Base-by-base conservation (phyloP, 2,888 invertebrate genomes). In the Bruchidius siliquastri region DNA sequence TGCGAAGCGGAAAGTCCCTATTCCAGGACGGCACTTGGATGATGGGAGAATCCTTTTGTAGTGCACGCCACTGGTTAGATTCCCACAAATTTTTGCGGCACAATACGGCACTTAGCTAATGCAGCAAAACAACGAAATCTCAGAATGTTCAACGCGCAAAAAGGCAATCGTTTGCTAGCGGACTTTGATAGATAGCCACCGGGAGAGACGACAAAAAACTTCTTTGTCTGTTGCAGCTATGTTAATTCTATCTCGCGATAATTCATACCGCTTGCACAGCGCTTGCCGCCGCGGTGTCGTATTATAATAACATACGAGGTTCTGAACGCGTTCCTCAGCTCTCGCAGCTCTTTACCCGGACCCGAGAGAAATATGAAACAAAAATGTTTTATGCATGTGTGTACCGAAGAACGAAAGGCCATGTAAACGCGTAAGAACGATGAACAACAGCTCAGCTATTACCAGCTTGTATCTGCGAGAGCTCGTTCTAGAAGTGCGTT, bases 151-250 rank as follows among this genome's bases (percentile, higher is more conserved):
- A 72, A 82, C 77, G 79, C 68, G 74, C 72, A 69, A 74, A 74
- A 76, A 74, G 70, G 73, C 74, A 49, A 69, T 72, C 72, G 76
- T 74, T 77, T 49, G 49, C 49, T 13, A 49, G 18, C 78, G 75
- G 81, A 80, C 81, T 82, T 81, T 84, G 84, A 84, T 83, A 83
- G 84, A 84, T 84, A 84, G 82, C 83, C 84, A 83, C 82, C 82
- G 79, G 80, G 80, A 80, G 81, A 80, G 80, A 81, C 80, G 80
- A 83, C 80, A 83, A 84, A 83, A 83, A 82, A 79, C 81, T 79
- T 81, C 82, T 83, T 84, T 82, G 82, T 83, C 81, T 80, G 83
- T 80, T 80, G 81, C 78, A 80, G 80, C 80, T 82, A 84, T 84
- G 83, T 83, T 83, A 84, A 83, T 84, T 83, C 83, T 77, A 79